Evolutionary conservation across 2,888 invertebrate genomes (phyloP).

Genomic region (Erebia palarica): DNA sequence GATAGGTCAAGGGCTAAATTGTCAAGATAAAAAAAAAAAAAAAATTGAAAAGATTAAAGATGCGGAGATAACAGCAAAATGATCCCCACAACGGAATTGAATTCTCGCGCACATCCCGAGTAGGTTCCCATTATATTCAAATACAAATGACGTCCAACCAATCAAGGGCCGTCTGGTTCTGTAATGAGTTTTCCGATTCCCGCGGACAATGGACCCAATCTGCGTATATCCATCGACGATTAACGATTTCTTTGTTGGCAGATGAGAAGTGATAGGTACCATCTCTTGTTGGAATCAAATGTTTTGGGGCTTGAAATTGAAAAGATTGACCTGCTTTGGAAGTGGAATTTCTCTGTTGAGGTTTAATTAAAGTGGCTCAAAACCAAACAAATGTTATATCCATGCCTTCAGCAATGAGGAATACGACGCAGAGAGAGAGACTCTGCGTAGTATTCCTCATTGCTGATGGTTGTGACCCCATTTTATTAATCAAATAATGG

Average conservation of each 20-base stretch:
- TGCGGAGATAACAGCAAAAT: conserved; percentile 14
- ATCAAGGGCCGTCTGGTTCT: conserved; percentile 34
- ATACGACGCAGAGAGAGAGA: too few relatives aligned
- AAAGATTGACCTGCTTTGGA: conserved; percentile 37
- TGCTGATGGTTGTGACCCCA: too few relatives aligned
- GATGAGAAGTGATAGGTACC: conserved; percentile 19
- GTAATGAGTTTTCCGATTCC: conserved; percentile 41
- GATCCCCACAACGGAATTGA: background rate
- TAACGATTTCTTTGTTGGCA: conserved; percentile 58
- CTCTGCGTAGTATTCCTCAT: too few relatives aligned
- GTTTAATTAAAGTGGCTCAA: conserved; percentile 18
- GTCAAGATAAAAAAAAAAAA: too few relatives aligned
- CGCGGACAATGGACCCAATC: conserved; percentile 54
- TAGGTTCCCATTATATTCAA: conserved; percentile 25
- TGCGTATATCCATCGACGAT: conserved; percentile 57
- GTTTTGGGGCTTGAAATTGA: conserved; percentile 23
- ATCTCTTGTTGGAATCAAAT: conserved; percentile 9
- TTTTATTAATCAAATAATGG: too few relatives aligned
- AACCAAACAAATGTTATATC: too few relatives aligned
- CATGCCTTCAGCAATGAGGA: too few relatives aligned
- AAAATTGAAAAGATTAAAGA: too few relatives aligned
- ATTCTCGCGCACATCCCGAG: background rate
- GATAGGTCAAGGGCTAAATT: too few relatives aligned
- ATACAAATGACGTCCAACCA: conserved; percentile 36
- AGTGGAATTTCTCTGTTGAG: conserved; percentile 30